Evolutionary conservation across 2,113 vertebrate species (phyloP).

Genomic region (Quiscalus mexicanus): DNA sequence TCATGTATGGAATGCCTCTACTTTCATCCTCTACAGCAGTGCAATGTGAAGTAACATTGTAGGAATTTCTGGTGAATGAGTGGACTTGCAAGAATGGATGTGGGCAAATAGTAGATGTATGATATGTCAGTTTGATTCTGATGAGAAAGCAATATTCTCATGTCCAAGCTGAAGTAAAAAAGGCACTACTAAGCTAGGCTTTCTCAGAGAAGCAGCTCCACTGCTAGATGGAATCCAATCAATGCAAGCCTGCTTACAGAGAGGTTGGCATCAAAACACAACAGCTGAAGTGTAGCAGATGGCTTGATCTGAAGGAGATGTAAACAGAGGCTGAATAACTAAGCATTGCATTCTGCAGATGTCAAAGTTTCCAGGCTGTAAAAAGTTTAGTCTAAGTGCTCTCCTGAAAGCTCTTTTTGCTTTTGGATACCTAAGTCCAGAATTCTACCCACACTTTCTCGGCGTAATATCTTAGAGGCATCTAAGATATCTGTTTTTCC

Average conservation of each 20-base stretch:
- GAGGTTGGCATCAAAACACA: constrained; percentile 68
- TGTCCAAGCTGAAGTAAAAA: neutral
- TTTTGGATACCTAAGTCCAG: neutral
- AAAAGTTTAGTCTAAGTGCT: constrained; percentile 40
- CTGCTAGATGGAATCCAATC: constrained; percentile 53
- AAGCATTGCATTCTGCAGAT: constrained; percentile 67
- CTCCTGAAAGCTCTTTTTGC: constrained; percentile 12
- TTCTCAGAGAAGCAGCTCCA: constrained; percentile 31
- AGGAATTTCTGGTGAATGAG: constrained; percentile 4
- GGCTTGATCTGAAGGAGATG: constrained; percentile 66
- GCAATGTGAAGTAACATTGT: neutral
- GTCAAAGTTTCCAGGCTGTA: constrained; percentile 67
- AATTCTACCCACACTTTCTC: neutral
- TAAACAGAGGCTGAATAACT: constrained; percentile 71
- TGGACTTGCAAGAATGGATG: neutral
- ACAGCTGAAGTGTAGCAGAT: constrained; percentile 75
- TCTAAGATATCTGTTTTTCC: neutral
- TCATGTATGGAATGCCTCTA: neutral
- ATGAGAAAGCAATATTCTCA: constrained; percentile 12
- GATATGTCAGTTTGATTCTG: neutral
- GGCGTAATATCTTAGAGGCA: neutral
- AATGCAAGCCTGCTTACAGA: constrained; percentile 59
- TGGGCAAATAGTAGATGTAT: neutral
- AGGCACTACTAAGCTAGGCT: neutral
- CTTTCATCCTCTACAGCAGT: neutral